Base-by-base conservation (phyloP, 2,113 vertebrate genomes). In the Anoura caudifer region DNA sequence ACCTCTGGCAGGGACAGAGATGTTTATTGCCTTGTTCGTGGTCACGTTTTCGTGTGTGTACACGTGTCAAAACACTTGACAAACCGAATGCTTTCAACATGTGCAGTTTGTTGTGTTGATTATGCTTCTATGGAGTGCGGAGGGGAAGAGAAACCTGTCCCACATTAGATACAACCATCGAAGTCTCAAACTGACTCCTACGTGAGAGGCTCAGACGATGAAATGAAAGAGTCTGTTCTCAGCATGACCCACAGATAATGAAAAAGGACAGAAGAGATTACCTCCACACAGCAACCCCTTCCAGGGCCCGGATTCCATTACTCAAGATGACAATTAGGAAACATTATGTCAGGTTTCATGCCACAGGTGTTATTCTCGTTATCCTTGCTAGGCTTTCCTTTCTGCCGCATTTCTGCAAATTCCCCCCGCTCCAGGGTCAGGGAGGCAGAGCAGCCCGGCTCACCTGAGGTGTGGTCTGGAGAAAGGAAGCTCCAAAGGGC, bases 401-500 rank as follows among this genome's bases (percentile, higher is more conserved):
- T 79, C 47, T 31, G 1, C n/a, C 76, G 24, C 10, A 43, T 75
- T 69, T 80, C 38, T 15, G 14, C 50, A 50, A 65, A 54, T 33
- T 1, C 5, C 17, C 50, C 12, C 33, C 22, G 52, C 31, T 28
- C 36, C 26, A 13, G 15, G 10, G 5, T 3, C n/a, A 20, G 4
- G 72, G 31, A 70, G 43, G 63, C 69, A n/a, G 33, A 16, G 69
- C 19, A 22, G 45, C 56, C 63, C 19, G 14, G 81, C 97, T 97
- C 94, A 98, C 97, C 97, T 96, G 97, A 33, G 97, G 80, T 9
- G 83, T 36, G 2, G 61, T 26, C 38, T 90, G 85, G 19, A 86
- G 85, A 54, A 97, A 59, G 3, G 95, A 69, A 54, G 92, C 41
- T 89, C 85, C 75, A 0, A 94, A 45, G 63, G 94, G 88, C 69